Percentiles rank a stretch among this genome's conserved stretches.
Evolutionary conservation across 1,140 invertebrate genomes (phyloP).

Genomic region (Hyphantria cunea): DNA sequence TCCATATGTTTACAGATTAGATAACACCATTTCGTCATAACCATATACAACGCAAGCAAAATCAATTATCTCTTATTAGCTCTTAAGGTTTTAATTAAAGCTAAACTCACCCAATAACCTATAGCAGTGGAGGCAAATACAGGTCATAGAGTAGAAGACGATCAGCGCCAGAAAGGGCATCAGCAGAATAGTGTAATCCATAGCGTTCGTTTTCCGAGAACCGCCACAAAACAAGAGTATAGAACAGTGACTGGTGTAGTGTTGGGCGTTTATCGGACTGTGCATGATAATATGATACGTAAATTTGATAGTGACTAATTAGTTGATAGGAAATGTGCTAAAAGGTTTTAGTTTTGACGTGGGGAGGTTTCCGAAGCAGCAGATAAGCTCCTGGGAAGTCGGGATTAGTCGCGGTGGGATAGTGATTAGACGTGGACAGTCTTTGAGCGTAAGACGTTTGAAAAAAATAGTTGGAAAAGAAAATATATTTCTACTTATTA

Average conservation of each 20-base stretch:
- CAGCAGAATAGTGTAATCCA: constrained; percentile 55
- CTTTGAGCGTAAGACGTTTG: no score
- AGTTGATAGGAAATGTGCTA: not conserved
- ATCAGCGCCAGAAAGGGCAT: constrained; percentile 55
- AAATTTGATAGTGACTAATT: constrained; percentile 3
- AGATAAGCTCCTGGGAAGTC: no score
- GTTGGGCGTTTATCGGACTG: not conserved
- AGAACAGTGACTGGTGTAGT: not conserved
- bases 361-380: no score
- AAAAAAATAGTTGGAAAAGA: no score
- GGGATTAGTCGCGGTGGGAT: no score
- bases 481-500: no score
- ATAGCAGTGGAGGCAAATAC: constrained; percentile 54
- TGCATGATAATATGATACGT: not conserved
- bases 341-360: not conserved
- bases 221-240: not conserved
- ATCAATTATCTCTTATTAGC: no score
- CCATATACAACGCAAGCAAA: no score
- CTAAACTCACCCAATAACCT: constrained; percentile 53
- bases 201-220: constrained; percentile 5
- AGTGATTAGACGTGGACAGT: no score
- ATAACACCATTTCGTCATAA: no score
- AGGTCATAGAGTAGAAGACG: constrained; percentile 47
- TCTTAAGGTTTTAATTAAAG: no score
- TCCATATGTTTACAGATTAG: no score